Percentiles rank a stretch among this genome's conserved stretches.
phyloP scores from a whole-genome alignment of 2,888 invertebrate genomes.

The Callyntrura sp. region DNA sequence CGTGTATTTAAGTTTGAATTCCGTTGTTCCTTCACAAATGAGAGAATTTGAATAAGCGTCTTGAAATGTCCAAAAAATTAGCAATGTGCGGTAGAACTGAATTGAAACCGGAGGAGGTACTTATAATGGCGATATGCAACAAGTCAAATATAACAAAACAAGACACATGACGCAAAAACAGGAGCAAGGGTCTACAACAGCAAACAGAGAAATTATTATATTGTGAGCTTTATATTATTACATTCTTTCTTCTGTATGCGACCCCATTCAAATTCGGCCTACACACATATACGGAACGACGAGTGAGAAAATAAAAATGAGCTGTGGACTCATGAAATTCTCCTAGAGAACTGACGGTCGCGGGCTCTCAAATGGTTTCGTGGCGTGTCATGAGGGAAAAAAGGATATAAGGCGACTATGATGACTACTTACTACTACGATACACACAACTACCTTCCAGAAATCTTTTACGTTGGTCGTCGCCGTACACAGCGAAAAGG shows the following conservation, averaged over 20 bases:
- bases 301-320: conserved; percentile 37
- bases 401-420: conserved; percentile 10
- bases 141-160: not conserved
- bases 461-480: conserved; percentile 52
- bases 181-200: too few species aligned
- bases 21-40: too few species aligned
- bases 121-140: too few species aligned
- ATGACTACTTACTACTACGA: not conserved
- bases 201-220: too few species aligned
- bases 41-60: too few species aligned
- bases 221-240: too few species aligned
- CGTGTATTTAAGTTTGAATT: too few species aligned
- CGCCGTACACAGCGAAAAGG: conserved; percentile 11
- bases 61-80: too few species aligned
- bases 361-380: conserved; percentile 29
- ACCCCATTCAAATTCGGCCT: too few species aligned
- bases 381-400: conserved; percentile 39
- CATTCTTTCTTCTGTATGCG: not conserved
- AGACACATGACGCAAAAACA: too few species aligned
- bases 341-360: conserved; percentile 67
- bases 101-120: too few species aligned
- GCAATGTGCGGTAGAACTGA: too few species aligned
- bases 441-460: conserved; percentile 22
- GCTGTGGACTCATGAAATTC: conserved; percentile 71
- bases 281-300: not conserved